Evolutionary conservation across 2,797 vertebrate genomes (phyloP).

Genomic region (Graptemys geographica): DNA sequence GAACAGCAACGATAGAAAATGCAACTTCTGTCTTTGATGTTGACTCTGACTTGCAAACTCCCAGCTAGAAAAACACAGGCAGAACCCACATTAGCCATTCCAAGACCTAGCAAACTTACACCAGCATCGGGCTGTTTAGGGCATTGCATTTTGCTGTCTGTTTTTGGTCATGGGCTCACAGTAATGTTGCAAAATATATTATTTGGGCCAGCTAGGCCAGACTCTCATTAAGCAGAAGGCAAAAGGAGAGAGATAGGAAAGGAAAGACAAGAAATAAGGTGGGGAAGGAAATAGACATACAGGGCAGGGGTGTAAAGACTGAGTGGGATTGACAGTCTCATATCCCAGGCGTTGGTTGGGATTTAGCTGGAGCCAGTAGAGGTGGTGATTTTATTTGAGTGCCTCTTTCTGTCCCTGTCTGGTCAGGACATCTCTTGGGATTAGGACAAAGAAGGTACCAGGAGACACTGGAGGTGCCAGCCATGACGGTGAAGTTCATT

Average conservation of each 20-base stretch:
- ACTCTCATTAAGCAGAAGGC: background rate
- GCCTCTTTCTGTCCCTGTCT: background rate
- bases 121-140: background rate
- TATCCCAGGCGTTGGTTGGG: background rate
- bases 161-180: background rate
- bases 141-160: background rate
- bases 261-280: background rate
- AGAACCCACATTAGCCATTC: background rate
- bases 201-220: background rate
- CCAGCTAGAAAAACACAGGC: background rate
- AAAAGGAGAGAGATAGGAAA: background rate
- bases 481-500: background rate
- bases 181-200: background rate
- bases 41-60: background rate
- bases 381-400: background rate
- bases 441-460: background rate
- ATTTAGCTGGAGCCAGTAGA: background rate
- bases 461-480: background rate
- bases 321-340: background rate
- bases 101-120: background rate
- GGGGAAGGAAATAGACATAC: background rate
- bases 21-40: background rate
- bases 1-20: background rate
- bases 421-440: background rate
- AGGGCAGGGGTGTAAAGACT: background rate